These are phyloP conservation scores for Limnephilus rhombicus DNA, from an alignment of 2,888 invertebrate species.

Conservation along the genomic window DNA sequence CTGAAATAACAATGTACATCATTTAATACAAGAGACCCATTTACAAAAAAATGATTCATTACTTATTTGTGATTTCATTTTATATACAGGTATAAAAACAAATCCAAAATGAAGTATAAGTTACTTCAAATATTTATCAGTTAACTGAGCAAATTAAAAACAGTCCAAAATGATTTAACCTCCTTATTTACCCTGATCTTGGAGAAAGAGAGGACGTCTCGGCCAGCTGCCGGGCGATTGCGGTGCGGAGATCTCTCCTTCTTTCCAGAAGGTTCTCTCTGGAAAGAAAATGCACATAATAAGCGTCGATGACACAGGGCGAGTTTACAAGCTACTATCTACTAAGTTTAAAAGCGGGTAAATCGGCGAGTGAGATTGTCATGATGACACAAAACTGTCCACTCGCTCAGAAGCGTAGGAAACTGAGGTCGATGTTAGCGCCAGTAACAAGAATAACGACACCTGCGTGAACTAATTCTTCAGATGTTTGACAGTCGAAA, in stretches of 20 bases:
- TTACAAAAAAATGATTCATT: neutral
- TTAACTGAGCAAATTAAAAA: neutral
- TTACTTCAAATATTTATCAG: constrained; percentile 56
- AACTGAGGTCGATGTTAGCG: no score
- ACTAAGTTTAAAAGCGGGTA: no score
- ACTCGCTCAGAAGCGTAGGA: no score
- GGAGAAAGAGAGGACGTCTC: constrained; percentile 86
- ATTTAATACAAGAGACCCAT: neutral
- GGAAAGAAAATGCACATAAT: constrained; percentile 4
- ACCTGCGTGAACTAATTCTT: no score
- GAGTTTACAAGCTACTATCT: no score
- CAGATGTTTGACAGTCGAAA: no score
- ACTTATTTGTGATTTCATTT: neutral
- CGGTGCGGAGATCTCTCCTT: constrained; percentile 73
- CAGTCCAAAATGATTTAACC: neutral
- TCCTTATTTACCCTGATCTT: constrained; percentile 84
- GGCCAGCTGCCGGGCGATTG: constrained; percentile 75
- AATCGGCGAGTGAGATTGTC: no score
- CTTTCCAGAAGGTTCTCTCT: constrained; percentile 68
- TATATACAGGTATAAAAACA: neutral
- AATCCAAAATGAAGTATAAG: no score
- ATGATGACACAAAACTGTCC: no score
- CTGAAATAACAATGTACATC: constrained; percentile 70
- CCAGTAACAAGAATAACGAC: no score
- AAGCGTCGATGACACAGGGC: no score